Base-by-base conservation (phyloP, 2,888 invertebrate genomes). In the Morpho helenor region DNA sequence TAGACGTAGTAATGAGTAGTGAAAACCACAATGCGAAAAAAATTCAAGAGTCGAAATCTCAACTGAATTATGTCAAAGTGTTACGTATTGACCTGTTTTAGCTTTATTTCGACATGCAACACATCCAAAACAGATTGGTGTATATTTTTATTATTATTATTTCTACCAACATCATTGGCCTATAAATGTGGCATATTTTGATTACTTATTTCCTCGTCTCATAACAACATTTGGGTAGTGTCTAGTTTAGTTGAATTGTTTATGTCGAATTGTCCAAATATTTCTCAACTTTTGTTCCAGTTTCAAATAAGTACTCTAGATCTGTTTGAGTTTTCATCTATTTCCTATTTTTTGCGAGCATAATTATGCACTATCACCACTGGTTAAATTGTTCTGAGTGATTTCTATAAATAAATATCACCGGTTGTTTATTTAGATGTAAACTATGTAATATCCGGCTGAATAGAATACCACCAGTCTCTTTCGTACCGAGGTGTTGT, bases 301-400 rank as follows among this genome's bases (percentile, higher is more conserved):
- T 52, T 57, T 58, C 10, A 47, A 49, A 53, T 52, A 45, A 49
- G 56, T 49, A 60, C 42, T 46, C 43, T 52, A 22, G 47, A 44
- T 49, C 54, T 58, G 47, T 56, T 56, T 53, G 56, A 46, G 43
- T 59, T 56, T 59, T 61, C 59, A 46, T 52, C 50, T 45, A 54
- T 31, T 52, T 42, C 52, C 47, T 41, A 56, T 16, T 42, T 52
- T 52, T 56, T 58, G 42, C 52, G 50, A 53, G 55, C 56, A 42
- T 31, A 46, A 41, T 47, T 8, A 46, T 39, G 39, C 45, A 50
- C 22, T 31, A n/a, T n/a, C n/a, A n/a, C 8, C 22, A 22, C 7
- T 43, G 49, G 54, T 55, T 55, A 54, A 10, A 49, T 55, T 52
- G 51, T 44, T 58, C 55, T 49, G 41, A 46, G 58, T 58, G 49